A percentile compares a stretch with the other conserved stretches of the same genome.
phyloP scores from a whole-genome alignment of 35 echinoderm and acorn worm species.

The Holothuria glaberrima region DNA sequence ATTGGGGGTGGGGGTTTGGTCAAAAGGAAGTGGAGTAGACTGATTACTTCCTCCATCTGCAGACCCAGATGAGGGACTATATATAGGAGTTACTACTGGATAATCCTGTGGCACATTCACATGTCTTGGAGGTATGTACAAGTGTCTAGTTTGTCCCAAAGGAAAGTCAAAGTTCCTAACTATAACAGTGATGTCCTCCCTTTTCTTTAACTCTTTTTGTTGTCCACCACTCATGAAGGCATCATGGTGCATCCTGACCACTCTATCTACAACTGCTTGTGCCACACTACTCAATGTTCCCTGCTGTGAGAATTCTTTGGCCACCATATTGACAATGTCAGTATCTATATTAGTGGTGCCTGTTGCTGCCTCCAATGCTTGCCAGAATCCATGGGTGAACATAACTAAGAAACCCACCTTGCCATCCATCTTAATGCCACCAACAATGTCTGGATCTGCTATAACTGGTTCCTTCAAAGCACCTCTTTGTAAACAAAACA shows the following conservation, averaged over 20 bases:
- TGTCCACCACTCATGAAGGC: constrained; percentile 67
- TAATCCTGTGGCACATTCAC: constrained; percentile 17
- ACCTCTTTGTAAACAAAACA: constrained; percentile 54
- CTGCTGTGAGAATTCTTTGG: constrained; percentile 84
- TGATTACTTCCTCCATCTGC: constrained; percentile 16
- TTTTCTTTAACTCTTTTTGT: constrained; percentile 66
- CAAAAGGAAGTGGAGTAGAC: background rate
- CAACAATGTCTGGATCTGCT: constrained; percentile 92
- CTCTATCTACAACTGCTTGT: constrained; percentile 91
- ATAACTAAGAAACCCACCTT: constrained; percentile 81
- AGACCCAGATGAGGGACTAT: background rate
- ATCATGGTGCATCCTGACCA: constrained; percentile 93
- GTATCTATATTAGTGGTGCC: constrained; percentile 72
- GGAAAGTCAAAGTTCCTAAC: constrained; percentile 90
- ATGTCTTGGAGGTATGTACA: constrained; percentile 52
- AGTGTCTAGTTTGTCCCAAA: constrained; percentile 60
- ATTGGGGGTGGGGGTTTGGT: background rate
- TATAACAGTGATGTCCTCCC: constrained; percentile 93
- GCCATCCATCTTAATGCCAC: constrained; percentile 65
- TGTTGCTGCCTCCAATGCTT: constrained; percentile 81
- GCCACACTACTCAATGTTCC: constrained; percentile 88
- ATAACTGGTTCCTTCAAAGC: constrained; percentile 89
- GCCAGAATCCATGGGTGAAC: constrained; percentile 90
- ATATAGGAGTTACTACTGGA: constrained; percentile 13
- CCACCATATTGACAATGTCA: constrained; percentile 87